Evolutionary conservation across 2,113 vertebrate genomes (phyloP).

Genomic region (Brachionichthys hirsutus): DNA sequence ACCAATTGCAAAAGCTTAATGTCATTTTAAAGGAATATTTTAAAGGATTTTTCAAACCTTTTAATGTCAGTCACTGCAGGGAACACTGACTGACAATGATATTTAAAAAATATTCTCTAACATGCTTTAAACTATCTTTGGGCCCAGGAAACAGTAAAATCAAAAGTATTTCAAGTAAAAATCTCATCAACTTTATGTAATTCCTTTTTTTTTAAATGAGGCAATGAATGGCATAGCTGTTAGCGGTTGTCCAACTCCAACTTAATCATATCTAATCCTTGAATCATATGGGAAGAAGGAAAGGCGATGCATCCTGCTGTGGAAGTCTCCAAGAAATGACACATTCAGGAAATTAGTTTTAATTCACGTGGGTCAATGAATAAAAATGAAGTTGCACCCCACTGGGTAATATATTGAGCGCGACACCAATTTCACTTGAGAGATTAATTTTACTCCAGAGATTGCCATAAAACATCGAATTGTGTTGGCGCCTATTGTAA

Average conservation of each 20-base stretch:
- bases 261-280: slow-evolving; percentile 71
- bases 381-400: slow-evolving; percentile 73
- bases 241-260: slow-evolving; percentile 49
- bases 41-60: slow-evolving; percentile 32
- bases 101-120: slow-evolving; percentile 11
- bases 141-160: slow-evolving; percentile 28
- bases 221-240: slow-evolving; percentile 53
- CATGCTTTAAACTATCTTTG: slow-evolving; percentile 21
- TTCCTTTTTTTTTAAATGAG: slow-evolving; percentile 37
- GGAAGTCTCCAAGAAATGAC: slow-evolving; percentile 52
- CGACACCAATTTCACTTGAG: slow-evolving; percentile 74
- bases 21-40: slow-evolving; percentile 44
- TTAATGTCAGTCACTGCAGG: slow-evolving; percentile 20
- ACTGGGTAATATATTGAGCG: slow-evolving; percentile 67
- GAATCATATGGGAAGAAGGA: slow-evolving; percentile 68
- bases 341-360: slow-evolving; percentile 74
- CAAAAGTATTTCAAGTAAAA: slow-evolving; percentile 29
- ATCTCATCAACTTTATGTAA: slow-evolving; percentile 60
- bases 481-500: slow-evolving; percentile 71
- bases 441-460: slow-evolving; percentile 80
- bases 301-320: slow-evolving; percentile 61
- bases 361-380: slow-evolving; percentile 72
- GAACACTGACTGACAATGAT: slow-evolving; percentile 25
- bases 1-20: slow-evolving; percentile 50
- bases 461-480: slow-evolving; percentile 74